Evolutionary conservation across 2,797 vertebrate genomes (phyloP).

Genomic region (Peromyscus aztecus): DNA sequence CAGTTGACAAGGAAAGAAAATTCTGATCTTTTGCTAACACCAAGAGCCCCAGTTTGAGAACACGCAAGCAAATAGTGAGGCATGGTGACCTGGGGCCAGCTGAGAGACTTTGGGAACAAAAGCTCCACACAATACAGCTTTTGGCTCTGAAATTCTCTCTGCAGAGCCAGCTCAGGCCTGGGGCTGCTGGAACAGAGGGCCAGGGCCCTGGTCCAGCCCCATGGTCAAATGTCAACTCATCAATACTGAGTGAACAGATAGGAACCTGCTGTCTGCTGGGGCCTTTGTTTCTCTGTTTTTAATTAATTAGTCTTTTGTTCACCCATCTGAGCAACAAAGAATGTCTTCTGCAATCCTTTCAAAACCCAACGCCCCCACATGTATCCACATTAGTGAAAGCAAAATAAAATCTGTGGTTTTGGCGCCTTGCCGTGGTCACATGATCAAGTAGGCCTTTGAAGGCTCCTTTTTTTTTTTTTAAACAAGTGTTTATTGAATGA

Average conservation of each 20-base stretch:
- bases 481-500: constrained; percentile 76
- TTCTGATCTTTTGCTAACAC: constrained; percentile 74
- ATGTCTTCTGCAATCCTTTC: constrained; percentile 68
- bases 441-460: constrained; percentile 65
- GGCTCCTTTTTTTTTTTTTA: not conserved
- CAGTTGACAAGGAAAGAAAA: constrained; percentile 66
- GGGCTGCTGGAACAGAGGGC: not conserved
- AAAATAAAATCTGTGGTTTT: constrained; percentile 72
- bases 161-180: not conserved
- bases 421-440: constrained; percentile 65
- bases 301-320: constrained; percentile 77
- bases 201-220: constrained; percentile 6
- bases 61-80: constrained; percentile 55
- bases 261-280: constrained; percentile 28
- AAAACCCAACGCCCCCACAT: constrained; percentile 60
- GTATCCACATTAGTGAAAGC: constrained; percentile 71
- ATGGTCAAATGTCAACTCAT: constrained; percentile 59
- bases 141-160: not conserved
- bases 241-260: constrained; percentile 28
- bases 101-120: constrained; percentile 60
- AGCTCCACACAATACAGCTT: constrained; percentile 57
- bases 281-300: constrained; percentile 71
- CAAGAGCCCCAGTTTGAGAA: constrained; percentile 64
- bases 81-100: constrained; percentile 74
- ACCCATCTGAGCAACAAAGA: constrained; percentile 46